Evolutionary conservation across 2,888 invertebrate species (phyloP), one percentile per base, ranked within the genome.

Genomic region (Epirrhoe tristata): DNA sequence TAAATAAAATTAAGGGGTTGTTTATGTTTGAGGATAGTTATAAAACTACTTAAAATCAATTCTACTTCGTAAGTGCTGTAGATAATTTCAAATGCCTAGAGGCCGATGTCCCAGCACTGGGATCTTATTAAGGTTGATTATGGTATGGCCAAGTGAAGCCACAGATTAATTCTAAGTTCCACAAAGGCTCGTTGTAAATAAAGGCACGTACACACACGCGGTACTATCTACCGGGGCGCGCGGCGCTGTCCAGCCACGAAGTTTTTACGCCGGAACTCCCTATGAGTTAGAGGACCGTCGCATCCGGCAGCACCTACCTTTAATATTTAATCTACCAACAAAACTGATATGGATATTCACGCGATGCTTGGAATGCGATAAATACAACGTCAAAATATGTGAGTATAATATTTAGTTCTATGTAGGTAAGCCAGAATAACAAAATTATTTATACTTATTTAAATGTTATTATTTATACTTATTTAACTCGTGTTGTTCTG

Each of bases 231-330:
- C 79, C 75, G 6, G 39, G 64, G 64, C 74, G 79, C 77, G 67
- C 63, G 53, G 67, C 72, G 76, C 80, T 78, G 86, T 86, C 87
- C 85, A 84, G 81, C 78, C 68, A 76, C 80, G 83, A 81, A 84
- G 89, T 90, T 90, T 90, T 91, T 89, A 82, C 86, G 81, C 88
- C 91, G 91, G 91, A 91, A 89, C 80, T 77, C 78, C 79, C 82
- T 89, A 90, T 91, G 91, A 91, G 89, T 90, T 90, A 91, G 87
- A 86, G 80, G 82, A 79, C 80, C 82, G 80, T 63, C 71, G 79
- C 76, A 75, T 88, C 90, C 90, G 88, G 85, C 76, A 71, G 76
- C 78, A 77, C 73, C 75, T 78, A 78, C 76, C 78, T 81, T 81
- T 82, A 82, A 81, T 81, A 81, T 82, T 80, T 80, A 80, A 73